These are phyloP conservation scores for Osmerus mordax DNA, from an alignment of 2,113 vertebrate species.

Conservation along the genomic window DNA sequence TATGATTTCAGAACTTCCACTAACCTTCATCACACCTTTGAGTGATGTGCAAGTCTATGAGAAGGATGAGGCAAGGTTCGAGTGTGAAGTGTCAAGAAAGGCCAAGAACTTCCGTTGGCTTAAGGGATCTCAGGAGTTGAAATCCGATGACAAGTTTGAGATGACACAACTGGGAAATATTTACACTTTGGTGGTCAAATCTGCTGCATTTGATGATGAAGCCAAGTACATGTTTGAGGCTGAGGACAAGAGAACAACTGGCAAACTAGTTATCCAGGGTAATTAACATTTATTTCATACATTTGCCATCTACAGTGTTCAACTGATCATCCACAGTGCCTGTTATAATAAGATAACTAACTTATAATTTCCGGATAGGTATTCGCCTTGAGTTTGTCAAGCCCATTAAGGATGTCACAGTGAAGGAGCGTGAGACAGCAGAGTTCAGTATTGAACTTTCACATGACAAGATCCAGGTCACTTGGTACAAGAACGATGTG, in stretches of 20 bases:
- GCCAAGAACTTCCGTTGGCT: conserved; percentile 90
- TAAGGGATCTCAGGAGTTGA: conserved; percentile 88
- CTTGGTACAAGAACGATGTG: conserved; percentile 95
- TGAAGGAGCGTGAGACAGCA: conserved; percentile 93
- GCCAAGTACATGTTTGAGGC: conserved; percentile 96
- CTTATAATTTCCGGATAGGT: conserved; percentile 64
- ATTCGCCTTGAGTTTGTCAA: conserved; percentile 94
- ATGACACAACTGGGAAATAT: conserved; percentile 80
- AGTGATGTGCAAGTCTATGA: conserved; percentile 91
- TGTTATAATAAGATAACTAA: background rate
- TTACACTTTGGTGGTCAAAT: conserved; percentile 80
- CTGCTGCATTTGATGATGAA: conserved; percentile 90
- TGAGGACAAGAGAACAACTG: conserved; percentile 88
- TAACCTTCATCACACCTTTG: conserved; percentile 88
- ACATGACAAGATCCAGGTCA: conserved; percentile 88
- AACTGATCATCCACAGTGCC: too few relatives aligned
- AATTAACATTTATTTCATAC: conserved; percentile 13
- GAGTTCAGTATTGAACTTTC: conserved; percentile 92
- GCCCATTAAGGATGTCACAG: conserved; percentile 92
- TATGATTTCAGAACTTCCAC: conserved; percentile 83
- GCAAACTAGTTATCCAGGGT: conserved; percentile 93
- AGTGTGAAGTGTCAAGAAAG: conserved; percentile 88
- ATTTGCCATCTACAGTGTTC: too few relatives aligned
- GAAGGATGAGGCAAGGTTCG: conserved; percentile 92
- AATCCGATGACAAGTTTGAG: conserved; percentile 79